Percentiles rank a stretch among this genome's conserved stretches.
These are phyloP conservation scores for Argentina silus DNA, from an alignment of 2,797 vertebrate genomes.

Conservation along the genomic window DNA sequence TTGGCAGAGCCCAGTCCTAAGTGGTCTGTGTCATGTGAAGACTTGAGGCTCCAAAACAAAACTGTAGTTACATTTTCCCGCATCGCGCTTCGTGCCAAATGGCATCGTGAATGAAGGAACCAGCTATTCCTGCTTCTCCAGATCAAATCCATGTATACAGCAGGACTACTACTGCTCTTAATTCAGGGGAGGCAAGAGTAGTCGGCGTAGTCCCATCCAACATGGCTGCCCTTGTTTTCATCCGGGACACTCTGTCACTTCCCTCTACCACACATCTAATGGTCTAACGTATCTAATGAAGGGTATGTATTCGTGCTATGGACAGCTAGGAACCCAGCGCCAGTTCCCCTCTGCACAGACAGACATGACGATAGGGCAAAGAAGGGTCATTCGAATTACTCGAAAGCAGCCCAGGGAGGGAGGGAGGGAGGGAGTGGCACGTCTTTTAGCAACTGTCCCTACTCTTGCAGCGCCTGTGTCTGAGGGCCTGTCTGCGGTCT, in stretches of 20 bases:
- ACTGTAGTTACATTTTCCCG: neutral
- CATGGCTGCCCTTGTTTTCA: conserved; percentile 2
- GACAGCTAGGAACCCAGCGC: conserved; percentile 17
- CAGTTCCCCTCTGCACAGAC: neutral
- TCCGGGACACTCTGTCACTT: neutral
- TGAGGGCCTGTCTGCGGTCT: conserved; percentile 5
- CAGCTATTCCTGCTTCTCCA: neutral
- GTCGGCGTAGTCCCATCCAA: conserved; percentile 12
- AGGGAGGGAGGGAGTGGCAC: conserved; percentile 27
- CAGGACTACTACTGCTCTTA: neutral
- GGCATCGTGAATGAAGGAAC: neutral
- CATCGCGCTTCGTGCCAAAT: neutral
- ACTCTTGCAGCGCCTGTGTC: too few species aligned
- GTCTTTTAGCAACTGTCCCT: conserved; percentile 26
- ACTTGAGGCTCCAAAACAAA: neutral
- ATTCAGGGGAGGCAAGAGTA: neutral
- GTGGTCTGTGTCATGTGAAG: neutral
- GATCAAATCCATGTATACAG: conserved; percentile 16
- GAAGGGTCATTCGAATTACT: conserved; percentile 38
- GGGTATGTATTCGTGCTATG: neutral
- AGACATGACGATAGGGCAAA: conserved; percentile 42
- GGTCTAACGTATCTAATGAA: too few species aligned
- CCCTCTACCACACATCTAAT: neutral
- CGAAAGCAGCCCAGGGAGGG: conserved; percentile 6
- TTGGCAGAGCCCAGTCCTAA: neutral